Evolutionary conservation across 2,797 vertebrate species (phyloP).

Genomic region (Spea hammondii): DNA sequence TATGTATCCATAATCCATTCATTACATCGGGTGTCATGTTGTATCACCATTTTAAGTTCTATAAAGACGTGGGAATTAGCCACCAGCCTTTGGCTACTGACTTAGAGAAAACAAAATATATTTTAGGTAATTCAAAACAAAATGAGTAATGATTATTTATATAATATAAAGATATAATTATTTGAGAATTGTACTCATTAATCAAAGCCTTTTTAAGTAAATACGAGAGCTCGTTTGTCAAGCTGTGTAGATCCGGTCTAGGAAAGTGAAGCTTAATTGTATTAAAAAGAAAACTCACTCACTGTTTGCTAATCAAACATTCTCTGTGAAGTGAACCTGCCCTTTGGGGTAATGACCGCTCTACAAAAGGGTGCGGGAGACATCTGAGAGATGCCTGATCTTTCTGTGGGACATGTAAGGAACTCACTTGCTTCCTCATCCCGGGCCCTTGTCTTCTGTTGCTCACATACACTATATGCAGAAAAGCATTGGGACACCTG

Average conservation of each 20-base stretch:
- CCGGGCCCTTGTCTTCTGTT: too few relatives aligned
- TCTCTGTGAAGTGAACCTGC: not conserved
- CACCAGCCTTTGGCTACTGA: constrained; percentile 7
- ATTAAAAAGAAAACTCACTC: constrained; percentile 4
- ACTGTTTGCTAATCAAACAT: not conserved
- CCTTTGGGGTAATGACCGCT: not conserved
- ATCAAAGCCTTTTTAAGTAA: constrained; percentile 42
- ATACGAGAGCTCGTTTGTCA: constrained; percentile 30
- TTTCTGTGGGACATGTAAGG: too few relatives aligned
- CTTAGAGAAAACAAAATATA: constrained; percentile 25
- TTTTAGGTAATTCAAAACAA: constrained; percentile 30
- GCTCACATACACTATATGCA: too few relatives aligned
- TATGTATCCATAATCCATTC: not conserved
- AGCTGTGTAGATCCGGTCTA: constrained; percentile 6
- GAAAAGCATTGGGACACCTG: too few relatives aligned
- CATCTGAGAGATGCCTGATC: too few relatives aligned
- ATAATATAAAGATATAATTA: too few relatives aligned
- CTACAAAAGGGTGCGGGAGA: too few relatives aligned
- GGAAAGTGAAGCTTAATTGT: constrained; percentile 25
- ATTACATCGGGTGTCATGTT: not conserved
- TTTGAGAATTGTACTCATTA: constrained; percentile 42
- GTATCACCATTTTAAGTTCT: not conserved
- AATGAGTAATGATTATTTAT: constrained; percentile 41
- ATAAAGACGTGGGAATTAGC: too few relatives aligned
- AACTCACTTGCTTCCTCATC: too few relatives aligned